Percentiles rank a stretch among this genome's conserved stretches.
phyloP scores from a whole-genome alignment of 1,140 invertebrate genomes.

The Rhagoletis pomonella region DNA sequence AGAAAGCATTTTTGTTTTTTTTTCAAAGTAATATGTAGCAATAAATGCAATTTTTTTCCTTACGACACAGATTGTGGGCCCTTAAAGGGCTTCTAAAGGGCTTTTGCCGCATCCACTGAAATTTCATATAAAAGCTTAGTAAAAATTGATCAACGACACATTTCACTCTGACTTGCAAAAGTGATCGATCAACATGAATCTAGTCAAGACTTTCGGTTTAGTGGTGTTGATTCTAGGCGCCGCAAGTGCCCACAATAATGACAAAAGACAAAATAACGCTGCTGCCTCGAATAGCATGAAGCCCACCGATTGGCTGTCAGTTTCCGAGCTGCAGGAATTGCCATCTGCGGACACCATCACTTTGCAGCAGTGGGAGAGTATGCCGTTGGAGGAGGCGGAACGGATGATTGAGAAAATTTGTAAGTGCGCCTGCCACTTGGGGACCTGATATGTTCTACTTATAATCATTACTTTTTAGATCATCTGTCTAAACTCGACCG shows the following conservation, averaged over 20 bases:
- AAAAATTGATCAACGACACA: neutral
- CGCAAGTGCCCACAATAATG: constrained; percentile 36
- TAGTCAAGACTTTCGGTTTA: constrained; percentile 64
- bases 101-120: neutral
- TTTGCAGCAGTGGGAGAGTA: constrained; percentile 65
- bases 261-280: constrained; percentile 35
- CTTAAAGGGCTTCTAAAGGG: neutral
- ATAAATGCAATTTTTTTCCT: neutral
- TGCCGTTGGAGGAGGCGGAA: constrained; percentile 66
- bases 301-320: constrained; percentile 65
- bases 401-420: constrained; percentile 64
- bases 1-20: neutral
- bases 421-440: constrained; percentile 57
- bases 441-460: neutral
- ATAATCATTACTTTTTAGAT: neutral
- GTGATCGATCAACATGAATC: constrained; percentile 60
- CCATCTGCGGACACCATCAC: constrained; percentile 67
- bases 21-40: neutral
- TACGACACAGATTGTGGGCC: neutral
- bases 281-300: constrained; percentile 59
- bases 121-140: neutral
- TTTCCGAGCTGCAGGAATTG: constrained; percentile 63
- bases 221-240: constrained; percentile 64
- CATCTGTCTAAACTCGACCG: constrained; percentile 62
- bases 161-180: constrained; percentile 20